Conservation (phyloP, 2,888 invertebrate genomes). For the Cantharis rufa region DNA sequence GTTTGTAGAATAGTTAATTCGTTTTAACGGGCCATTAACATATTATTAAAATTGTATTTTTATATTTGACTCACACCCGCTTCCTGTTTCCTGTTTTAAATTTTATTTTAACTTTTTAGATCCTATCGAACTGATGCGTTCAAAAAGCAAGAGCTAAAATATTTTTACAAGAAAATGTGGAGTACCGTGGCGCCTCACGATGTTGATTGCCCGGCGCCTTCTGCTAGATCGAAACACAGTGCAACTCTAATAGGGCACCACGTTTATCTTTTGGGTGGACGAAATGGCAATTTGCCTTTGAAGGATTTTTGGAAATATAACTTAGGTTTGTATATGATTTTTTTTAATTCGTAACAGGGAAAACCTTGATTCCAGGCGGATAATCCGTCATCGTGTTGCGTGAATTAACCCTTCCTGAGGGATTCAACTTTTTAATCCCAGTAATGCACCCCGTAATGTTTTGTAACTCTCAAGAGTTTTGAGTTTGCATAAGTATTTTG, state of each 20-base stretch:
- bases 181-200: constrained; percentile 62
- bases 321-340: constrained; percentile 59
- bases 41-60: background rate
- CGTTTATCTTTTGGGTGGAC: constrained; percentile 83
- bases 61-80: background rate
- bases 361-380: background rate
- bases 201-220: constrained; percentile 63
- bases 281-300: constrained; percentile 79
- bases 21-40: background rate
- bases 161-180: constrained; percentile 58
- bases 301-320: constrained; percentile 86
- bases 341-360: background rate
- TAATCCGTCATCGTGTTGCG: background rate
- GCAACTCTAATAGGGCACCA: constrained; percentile 76
- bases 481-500: background rate
- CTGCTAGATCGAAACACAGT: constrained; percentile 81
- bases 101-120: background rate
- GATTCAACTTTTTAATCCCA: background rate
- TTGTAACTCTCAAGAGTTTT: background rate
- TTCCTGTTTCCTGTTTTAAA: background rate
- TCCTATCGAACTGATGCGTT: background rate
- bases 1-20: constrained; percentile 5
- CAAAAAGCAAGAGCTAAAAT: background rate
- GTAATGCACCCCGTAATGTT: background rate
- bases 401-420: background rate